phyloP scores from a whole-genome alignment of 2,888 invertebrate species.

The Acheta domesticus region DNA sequence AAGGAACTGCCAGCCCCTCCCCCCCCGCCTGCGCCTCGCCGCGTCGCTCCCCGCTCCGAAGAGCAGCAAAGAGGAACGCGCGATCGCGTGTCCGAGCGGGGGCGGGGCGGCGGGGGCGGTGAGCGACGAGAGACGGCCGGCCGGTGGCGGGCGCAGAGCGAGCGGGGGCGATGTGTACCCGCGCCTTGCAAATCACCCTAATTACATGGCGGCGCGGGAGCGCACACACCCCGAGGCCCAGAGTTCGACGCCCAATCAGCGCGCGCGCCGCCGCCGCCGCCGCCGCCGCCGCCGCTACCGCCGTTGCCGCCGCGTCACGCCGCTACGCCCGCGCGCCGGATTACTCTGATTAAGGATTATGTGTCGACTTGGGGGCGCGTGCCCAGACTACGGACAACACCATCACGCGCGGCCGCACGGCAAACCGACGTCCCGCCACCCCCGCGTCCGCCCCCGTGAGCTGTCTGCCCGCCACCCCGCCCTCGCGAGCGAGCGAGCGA shows the following conservation, averaged over 20 bases:
- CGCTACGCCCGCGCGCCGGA: neutral
- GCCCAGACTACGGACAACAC: constrained; percentile 18
- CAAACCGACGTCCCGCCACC: neutral
- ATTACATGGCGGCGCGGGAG: constrained; percentile 18
- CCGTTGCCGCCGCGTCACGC: neutral
- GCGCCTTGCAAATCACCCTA: constrained; percentile 18
- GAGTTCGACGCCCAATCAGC: constrained; percentile 9
- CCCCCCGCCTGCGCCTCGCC: too few relatives aligned
- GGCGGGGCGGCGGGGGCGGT: neutral
- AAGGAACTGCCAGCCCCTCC: too few relatives aligned
- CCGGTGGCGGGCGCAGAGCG: neutral
- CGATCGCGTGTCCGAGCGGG: neutral
- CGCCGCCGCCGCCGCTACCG: neutral
- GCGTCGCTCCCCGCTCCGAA: neutral
- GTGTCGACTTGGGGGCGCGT: constrained; percentile 9
- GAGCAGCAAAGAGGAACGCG: neutral
- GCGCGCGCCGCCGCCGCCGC: neutral
- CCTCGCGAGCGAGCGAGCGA: neutral
- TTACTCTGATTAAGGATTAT: constrained; percentile 18
- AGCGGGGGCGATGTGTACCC: neutral
- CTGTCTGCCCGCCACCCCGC: neutral
- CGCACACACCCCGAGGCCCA: constrained; percentile 9
- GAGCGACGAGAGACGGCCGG: neutral
- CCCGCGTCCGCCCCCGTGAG: neutral
- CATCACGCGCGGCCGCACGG: neutral